Conservation (phyloP, 1,140 invertebrate species). For the Pseudobourletiella spinata region DNA sequence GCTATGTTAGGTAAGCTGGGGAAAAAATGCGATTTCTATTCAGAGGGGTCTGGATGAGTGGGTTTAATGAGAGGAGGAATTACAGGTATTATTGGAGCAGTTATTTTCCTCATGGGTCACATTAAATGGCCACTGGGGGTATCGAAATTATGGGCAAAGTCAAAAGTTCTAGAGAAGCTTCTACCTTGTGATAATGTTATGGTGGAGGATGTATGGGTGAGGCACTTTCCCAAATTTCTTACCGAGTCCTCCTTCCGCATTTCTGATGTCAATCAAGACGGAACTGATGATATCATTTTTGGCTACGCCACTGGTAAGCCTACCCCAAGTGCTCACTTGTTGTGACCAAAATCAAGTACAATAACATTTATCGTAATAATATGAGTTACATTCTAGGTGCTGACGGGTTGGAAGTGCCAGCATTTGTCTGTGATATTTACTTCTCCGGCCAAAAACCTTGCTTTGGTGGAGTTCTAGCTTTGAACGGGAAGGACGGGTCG, state of each 20-base stretch:
- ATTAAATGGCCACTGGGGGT: slow-evolving; percentile 53
- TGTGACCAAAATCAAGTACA: neutral
- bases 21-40: neutral
- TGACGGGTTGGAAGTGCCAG: slow-evolving; percentile 45
- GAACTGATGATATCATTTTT: slow-evolving; percentile 62
- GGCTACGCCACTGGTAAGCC: slow-evolving; percentile 68
- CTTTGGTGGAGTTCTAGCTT: slow-evolving; percentile 63
- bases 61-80: slow-evolving; percentile 20
- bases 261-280: slow-evolving; percentile 64
- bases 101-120: slow-evolving; percentile 56
- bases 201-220: slow-evolving; percentile 60
- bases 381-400: slow-evolving; percentile 44
- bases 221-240: slow-evolving; percentile 60
- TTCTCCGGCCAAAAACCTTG: slow-evolving; percentile 55
- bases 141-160: slow-evolving; percentile 47
- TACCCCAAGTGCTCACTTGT: neutral
- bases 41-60: slow-evolving; percentile 4
- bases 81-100: slow-evolving; percentile 51
- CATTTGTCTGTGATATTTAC: slow-evolving; percentile 55
- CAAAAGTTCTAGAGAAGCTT: slow-evolving; percentile 35
- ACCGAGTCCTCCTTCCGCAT: slow-evolving; percentile 65
- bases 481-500: slow-evolving; percentile 61
- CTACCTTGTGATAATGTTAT: slow-evolving; percentile 59
- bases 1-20: slow-evolving; percentile 34
- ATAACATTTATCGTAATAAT: neutral